Evolutionary conservation across 2,888 invertebrate species (phyloP).

Genomic region (Drosophila anomelani): DNA sequence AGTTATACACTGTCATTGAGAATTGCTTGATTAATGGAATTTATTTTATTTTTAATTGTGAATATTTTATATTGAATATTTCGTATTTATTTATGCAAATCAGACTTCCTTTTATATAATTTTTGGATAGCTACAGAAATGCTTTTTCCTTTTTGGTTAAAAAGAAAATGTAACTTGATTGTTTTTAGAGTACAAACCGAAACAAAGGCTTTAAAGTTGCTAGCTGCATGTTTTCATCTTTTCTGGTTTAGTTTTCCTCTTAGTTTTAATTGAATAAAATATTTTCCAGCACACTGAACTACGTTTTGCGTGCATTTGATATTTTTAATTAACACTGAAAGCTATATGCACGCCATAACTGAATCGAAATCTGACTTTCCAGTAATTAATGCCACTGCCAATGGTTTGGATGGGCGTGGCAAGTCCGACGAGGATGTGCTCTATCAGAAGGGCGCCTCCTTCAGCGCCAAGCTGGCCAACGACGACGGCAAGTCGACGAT

Average conservation of each 20-base stretch:
- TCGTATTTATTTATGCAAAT: not conserved
- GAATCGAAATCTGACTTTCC: conserved; percentile 74
- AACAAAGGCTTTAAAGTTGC: not conserved
- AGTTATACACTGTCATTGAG: not conserved
- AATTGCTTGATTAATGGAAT: not conserved
- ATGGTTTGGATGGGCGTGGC: conserved; percentile 84
- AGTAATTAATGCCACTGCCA: conserved; percentile 90
- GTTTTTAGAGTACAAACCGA: not conserved
- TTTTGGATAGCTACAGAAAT: not conserved
- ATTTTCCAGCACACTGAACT: not conserved
- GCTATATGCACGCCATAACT: not conserved
- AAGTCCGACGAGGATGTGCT: conserved; percentile 89
- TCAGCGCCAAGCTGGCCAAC: conserved; percentile 89
- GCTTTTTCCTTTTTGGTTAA: not conserved
- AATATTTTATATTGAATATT: not conserved
- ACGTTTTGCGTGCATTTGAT: not conserved
- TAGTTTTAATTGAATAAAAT: conserved; percentile 3
- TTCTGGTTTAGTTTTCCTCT: not conserved
- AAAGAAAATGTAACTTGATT: not conserved
- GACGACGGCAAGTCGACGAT: conserved; percentile 54
- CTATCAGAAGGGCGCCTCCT: conserved; percentile 91
- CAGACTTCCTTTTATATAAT: not conserved
- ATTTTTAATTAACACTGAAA: conserved; percentile 11
- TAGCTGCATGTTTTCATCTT: not conserved
- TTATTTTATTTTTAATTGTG: not conserved